A percentile compares a stretch with the other conserved stretches of the same genome.
These are phyloP conservation scores for Amiota minor DNA, from an alignment of 2,888 invertebrate species.

Conservation along the genomic window DNA sequence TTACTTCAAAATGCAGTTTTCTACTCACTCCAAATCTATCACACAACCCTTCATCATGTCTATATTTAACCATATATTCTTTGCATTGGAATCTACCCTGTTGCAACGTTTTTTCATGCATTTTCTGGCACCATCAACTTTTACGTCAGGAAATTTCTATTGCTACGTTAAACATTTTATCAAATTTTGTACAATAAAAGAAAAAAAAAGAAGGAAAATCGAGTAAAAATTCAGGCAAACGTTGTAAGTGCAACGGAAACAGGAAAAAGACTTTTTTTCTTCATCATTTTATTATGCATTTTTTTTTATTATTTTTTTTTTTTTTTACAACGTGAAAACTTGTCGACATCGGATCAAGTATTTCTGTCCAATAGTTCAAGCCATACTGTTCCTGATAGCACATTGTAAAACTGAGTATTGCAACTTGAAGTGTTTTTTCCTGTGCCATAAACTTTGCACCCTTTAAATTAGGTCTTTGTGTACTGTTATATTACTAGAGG, in stretches of 20 bases:
- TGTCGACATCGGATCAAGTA: slow-evolving; percentile 19
- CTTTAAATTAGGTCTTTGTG: too few species aligned
- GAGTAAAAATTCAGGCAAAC: slow-evolving; percentile 20
- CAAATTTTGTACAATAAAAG: slow-evolving; percentile 36
- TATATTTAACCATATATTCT: too few species aligned
- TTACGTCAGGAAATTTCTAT: slow-evolving; percentile 35
- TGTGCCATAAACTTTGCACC: slow-evolving; percentile 23
- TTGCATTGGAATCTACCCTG: too few species aligned
- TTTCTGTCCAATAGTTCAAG: too few species aligned
- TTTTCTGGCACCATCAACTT: too few species aligned
- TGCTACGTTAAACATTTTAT: slow-evolving; percentile 56
- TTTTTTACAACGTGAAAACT: slow-evolving; percentile 20
- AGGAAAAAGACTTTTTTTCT: slow-evolving; percentile 20
- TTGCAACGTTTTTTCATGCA: too few species aligned
- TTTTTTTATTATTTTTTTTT: slow-evolving; percentile 15
- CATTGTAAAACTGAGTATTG: not conserved
- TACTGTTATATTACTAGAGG: not conserved
- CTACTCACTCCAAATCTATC: too few species aligned
- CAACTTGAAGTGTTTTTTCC: slow-evolving; percentile 30
- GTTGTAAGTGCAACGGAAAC: not conserved
- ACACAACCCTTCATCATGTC: too few species aligned
- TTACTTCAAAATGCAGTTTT: too few species aligned
- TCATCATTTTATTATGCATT: not conserved
- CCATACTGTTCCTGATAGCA: not conserved
- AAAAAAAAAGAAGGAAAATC: slow-evolving; percentile 27